Percentiles rank a stretch among this genome's conserved stretches.
Conservation (phyloP, 2,113 vertebrate species). For the Pan paniscus region DNA sequence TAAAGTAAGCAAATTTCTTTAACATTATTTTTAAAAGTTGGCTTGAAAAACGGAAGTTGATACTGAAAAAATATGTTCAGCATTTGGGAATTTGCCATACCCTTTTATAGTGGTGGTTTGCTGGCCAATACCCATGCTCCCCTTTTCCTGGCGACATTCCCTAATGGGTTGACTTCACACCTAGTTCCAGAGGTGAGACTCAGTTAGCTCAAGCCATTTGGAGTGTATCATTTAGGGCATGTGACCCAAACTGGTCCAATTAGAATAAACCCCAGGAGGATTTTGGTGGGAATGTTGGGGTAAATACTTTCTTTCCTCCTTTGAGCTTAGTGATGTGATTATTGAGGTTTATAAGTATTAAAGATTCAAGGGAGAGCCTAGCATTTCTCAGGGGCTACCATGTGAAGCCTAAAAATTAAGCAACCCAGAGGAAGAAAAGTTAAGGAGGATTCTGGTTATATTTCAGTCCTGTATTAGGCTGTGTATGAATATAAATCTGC, state of each 20-base stretch:
- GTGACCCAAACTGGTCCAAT: not conserved
- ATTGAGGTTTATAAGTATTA: not conserved
- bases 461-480: not conserved
- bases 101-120: not conserved
- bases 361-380: not conserved
- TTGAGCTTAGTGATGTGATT: not conserved
- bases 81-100: not conserved
- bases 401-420: not conserved
- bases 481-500: not conserved
- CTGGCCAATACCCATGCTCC: not conserved
- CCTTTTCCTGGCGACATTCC: not conserved
- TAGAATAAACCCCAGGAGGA: not conserved
- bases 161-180: not conserved
- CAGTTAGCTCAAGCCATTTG: not conserved
- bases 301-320: not conserved
- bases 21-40: not conserved
- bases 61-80: not conserved
- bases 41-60: not conserved
- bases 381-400: not conserved
- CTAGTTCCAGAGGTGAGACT: not conserved
- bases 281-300: not conserved
- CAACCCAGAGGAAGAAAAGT: not conserved
- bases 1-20: not conserved
- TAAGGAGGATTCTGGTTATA: not conserved
- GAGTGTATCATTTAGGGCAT: not conserved